A percentile compares a stretch with the other conserved stretches of the same genome.
Evolutionary conservation across 1,140 invertebrate species (phyloP).

Genomic region (Drosophila serrata): DNA sequence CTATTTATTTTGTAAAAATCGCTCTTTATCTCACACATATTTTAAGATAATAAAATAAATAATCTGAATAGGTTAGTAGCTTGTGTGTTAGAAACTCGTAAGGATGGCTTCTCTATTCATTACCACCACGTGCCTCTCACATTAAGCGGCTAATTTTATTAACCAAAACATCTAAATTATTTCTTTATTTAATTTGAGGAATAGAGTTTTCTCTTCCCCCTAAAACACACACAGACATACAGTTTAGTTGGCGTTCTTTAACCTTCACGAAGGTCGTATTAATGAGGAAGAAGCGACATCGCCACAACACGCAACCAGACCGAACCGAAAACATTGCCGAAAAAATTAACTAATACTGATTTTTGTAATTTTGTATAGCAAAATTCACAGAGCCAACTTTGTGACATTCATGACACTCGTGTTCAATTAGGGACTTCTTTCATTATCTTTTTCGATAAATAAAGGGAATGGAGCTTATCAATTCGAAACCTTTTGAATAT

Average conservation of each 20-base stretch:
- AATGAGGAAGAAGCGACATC: constrained; percentile 64
- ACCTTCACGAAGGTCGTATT: constrained; percentile 82
- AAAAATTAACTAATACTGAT: constrained; percentile 34
- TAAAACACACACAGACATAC: constrained; percentile 44
- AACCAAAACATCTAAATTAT: constrained; percentile 38
- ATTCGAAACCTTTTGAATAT: constrained; percentile 1
- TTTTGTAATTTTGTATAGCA: constrained; percentile 37
- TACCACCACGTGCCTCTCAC: constrained; percentile 41
- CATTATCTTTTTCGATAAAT: constrained; percentile 4
- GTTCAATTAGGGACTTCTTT: constrained; percentile 31
- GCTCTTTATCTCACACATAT: no score
- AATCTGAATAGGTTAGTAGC: no score
- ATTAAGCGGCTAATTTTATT: constrained; percentile 16
- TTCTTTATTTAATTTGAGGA: constrained; percentile 10
- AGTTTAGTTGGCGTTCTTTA: constrained; percentile 57
- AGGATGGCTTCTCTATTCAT: background rate
- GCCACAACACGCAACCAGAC: constrained; percentile 65
- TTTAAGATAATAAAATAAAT: no score
- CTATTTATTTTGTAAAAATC: no score
- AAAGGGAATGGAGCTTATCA: constrained; percentile 12
- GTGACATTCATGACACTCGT: constrained; percentile 35
- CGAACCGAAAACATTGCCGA: constrained; percentile 56
- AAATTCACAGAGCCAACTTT: constrained; percentile 41
- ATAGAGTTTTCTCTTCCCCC: constrained; percentile 23
- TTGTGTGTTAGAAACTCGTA: background rate